Percentiles rank a stretch among this genome's conserved stretches.
Conservation (phyloP, 2,113 vertebrate genomes). For the Etheostoma cragini region DNA sequence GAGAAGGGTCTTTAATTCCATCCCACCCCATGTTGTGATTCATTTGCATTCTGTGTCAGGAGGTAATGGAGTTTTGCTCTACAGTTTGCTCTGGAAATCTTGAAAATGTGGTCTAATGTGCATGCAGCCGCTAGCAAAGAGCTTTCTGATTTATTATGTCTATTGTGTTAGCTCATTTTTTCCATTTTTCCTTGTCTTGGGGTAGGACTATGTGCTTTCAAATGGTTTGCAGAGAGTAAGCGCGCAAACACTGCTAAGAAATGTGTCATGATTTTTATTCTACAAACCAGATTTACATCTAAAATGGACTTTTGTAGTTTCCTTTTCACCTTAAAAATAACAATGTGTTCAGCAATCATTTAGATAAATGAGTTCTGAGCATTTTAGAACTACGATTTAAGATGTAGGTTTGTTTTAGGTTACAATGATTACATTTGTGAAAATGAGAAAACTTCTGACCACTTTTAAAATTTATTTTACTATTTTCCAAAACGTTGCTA, state of each 20-base stretch:
- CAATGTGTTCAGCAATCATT: not conserved
- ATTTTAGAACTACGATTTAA: not conserved
- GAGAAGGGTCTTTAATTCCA: constrained; percentile 97
- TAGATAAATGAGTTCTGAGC: not conserved
- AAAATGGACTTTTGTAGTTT: constrained; percentile 24
- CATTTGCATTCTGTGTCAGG: constrained; percentile 99
- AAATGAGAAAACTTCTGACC: not conserved
- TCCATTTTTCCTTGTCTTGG: constrained; percentile 63
- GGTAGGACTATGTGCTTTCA: constrained; percentile 42
- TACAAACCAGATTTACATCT: constrained; percentile 54
- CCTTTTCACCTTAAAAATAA: constrained; percentile 4
- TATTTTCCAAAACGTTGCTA: not conserved
- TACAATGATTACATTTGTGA: not conserved
- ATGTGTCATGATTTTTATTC: constrained; percentile 57
- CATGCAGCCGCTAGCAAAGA: constrained; percentile 99
- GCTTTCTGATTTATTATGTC: constrained; percentile 93
- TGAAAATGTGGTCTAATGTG: constrained; percentile 99
- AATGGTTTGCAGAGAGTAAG: constrained; percentile 45
- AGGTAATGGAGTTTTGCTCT: constrained; percentile 99
- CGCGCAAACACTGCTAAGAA: constrained; percentile 34
- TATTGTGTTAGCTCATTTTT: constrained; percentile 63
- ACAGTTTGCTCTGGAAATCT: constrained; percentile 96
- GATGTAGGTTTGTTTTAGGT: not conserved
- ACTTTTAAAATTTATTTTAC: not conserved
- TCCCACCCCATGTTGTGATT: constrained; percentile 99